Evolutionary conservation across 2,888 invertebrate genomes (phyloP), one percentile per base, ranked within the genome.

Genomic region (Ecdyonurus torrentis): DNA sequence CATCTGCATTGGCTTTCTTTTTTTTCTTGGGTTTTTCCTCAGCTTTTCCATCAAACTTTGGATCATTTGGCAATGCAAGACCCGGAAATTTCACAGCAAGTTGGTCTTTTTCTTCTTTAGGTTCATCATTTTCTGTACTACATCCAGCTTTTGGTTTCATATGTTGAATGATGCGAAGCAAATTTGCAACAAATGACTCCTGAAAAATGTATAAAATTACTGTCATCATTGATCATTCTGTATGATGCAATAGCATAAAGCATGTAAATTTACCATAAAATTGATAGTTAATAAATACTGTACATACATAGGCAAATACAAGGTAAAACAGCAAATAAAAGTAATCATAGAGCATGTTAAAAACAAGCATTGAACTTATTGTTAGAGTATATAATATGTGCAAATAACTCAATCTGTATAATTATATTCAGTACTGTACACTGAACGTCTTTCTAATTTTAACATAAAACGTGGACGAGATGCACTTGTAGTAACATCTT

Each of bases 141-240:
- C 52, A 3, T 25, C 65, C 65, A 20, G 65, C 66, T 50, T 68
- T 68, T 2, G 78, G 78, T 73, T 87, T 87, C 97, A 98, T 97
- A 70, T 94, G 91, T 70, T 95, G 91, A 66, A 99, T 97, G 62
- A 99, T 89, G 63, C 98, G 83, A 25, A 97, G 80, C 50, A 99
- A 79, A 75, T 96, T 99, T 1, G 91, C 87, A 68, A 91, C 86
- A 69, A 99, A 89, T 0, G 98, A 97, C 72, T 99, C 98, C 79
- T 84, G 71, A 18, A 70, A 68, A 67, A 60, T 61, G 63, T 64
- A 61, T 18, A 52, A 61, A 5, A 59, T 2, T 25, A n/a, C n/a
- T 22, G 59, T 7, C 10, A 3, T 23, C 15, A 3, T n/a, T n/a
- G n/a, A n/a, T n/a, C n/a, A n/a, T n/a, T n/a, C n/a, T n/a, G n/a